Conservation (phyloP, 30 jellyfish, hydroid and myxozoan species). For the Turritopsis rubra region DNA sequence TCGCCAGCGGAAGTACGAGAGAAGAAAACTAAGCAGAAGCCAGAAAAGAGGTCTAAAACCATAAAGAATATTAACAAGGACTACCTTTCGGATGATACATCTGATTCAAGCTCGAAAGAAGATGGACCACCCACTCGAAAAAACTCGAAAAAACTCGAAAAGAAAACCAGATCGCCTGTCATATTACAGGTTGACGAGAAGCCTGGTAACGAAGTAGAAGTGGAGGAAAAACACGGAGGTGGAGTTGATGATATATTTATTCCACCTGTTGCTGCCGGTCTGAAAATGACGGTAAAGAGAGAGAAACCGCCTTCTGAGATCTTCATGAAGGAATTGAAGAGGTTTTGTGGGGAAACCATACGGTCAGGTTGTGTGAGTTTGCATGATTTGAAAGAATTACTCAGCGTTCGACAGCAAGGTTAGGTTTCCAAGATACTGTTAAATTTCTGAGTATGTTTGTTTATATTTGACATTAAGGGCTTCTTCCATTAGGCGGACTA, state of each 20-base stretch:
- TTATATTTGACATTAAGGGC: no score
- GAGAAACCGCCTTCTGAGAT: constrained; percentile 81
- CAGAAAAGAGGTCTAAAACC: not conserved
- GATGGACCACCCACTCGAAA: constrained; percentile 14
- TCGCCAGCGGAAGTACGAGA: constrained; percentile 35
- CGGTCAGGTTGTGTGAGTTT: constrained; percentile 63
- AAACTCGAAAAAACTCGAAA: not conserved
- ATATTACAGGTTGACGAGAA: constrained; percentile 28
- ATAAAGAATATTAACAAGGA: constrained; percentile 2
- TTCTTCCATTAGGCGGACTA: no score
- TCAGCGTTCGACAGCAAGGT: constrained; percentile 72
- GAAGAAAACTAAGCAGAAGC: constrained; percentile 26
- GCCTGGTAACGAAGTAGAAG: constrained; percentile 39
- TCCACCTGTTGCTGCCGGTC: constrained; percentile 74
- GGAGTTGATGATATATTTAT: constrained; percentile 44
- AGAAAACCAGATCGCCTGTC: not conserved
- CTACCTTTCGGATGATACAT: constrained; percentile 4
- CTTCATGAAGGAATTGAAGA: constrained; percentile 61
- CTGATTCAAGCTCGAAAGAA: constrained; percentile 16
- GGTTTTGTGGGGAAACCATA: constrained; percentile 52
- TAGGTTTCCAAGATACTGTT: not conserved
- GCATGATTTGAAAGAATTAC: constrained; percentile 63
- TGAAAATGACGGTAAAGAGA: not conserved
- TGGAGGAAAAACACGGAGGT: constrained; percentile 31
- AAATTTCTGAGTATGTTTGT: not conserved